phyloP scores from a whole-genome alignment of 2,888 invertebrate genomes.

The Aporophyla lueneburgensis region DNA sequence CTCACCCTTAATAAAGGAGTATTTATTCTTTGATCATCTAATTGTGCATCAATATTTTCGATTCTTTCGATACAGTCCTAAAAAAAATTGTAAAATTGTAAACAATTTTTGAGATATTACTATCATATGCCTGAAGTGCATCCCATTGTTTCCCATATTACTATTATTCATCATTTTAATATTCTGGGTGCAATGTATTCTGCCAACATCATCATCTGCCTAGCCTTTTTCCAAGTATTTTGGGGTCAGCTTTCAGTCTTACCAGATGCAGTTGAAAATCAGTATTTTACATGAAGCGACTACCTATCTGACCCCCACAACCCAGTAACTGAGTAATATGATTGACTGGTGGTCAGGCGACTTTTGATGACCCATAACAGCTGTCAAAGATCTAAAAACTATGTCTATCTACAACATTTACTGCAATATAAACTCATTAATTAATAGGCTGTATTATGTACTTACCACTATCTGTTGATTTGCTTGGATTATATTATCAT shows the following conservation, averaged over 20 bases:
- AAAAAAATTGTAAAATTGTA: background rate
- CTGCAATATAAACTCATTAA: background rate
- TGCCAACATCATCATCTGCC: too few species aligned
- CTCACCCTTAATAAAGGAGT: constrained; percentile 11
- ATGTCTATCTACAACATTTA: background rate
- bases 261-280: too few species aligned
- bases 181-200: background rate
- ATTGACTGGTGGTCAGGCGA: too few species aligned
- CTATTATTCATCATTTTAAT: background rate
- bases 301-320: too few species aligned
- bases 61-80: constrained; percentile 4
- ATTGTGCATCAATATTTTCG: constrained; percentile 4
- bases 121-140: background rate
- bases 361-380: too few species aligned
- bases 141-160: background rate
- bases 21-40: background rate
- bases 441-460: background rate
- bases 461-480: constrained; percentile 6
- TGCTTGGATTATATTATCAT: constrained; percentile 4
- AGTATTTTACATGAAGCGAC: too few species aligned
- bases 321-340: too few species aligned
- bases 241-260: too few species aligned
- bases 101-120: background rate
- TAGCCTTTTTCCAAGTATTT: too few species aligned
- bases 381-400: too few species aligned